Conservation (phyloP, 2,888 invertebrate genomes). For the Scaptomyza polygonia region DNA sequence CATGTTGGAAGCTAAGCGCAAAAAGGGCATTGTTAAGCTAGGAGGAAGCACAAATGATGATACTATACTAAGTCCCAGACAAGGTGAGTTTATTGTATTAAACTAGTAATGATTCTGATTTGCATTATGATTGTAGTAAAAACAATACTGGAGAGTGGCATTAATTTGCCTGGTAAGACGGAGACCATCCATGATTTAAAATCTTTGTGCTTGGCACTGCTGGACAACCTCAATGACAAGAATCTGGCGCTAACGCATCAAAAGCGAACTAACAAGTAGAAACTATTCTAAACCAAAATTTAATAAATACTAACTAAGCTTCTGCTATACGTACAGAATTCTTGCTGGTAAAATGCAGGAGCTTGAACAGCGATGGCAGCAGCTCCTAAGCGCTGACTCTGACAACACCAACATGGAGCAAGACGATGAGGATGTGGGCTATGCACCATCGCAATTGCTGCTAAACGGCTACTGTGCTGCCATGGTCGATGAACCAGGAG, state of each 20-base stretch:
- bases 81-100: constrained; percentile 87
- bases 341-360: constrained; percentile 92
- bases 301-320: background rate
- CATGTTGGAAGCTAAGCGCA: constrained; percentile 89
- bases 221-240: constrained; percentile 94
- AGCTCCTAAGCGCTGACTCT: constrained; percentile 85
- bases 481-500: constrained; percentile 84
- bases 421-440: constrained; percentile 63
- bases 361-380: constrained; percentile 90
- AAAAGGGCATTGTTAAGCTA: constrained; percentile 89
- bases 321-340: constrained; percentile 86
- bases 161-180: constrained; percentile 86
- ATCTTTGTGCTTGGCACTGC: constrained; percentile 90
- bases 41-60: constrained; percentile 87
- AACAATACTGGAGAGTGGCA: constrained; percentile 89
- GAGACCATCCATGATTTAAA: constrained; percentile 91
- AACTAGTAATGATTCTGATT: background rate
- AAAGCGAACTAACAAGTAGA: constrained; percentile 92
- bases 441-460: constrained; percentile 87
- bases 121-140: constrained; percentile 86
- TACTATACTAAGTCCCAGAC: constrained; percentile 91
- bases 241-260: constrained; percentile 93
- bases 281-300: background rate
- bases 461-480: constrained; percentile 87
- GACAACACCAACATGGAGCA: constrained; percentile 61